phyloP scores from a whole-genome alignment of 1,140 invertebrate genomes.

The Eciton burchellii region DNA sequence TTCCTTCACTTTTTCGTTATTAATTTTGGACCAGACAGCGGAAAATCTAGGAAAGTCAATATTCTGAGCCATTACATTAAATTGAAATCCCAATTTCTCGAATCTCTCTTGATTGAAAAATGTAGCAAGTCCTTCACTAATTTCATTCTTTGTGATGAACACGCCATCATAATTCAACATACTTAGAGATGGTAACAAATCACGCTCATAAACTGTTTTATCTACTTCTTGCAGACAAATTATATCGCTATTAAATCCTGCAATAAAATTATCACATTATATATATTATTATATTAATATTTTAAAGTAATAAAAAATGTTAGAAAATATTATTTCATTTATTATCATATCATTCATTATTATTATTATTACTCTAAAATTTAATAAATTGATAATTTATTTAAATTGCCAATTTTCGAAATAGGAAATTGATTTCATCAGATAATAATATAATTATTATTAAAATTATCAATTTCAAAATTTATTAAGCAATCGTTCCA shows the following conservation, averaged over 20 bases:
- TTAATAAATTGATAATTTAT: neutral
- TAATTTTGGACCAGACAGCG: constrained; percentile 87
- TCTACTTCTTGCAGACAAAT: constrained; percentile 98
- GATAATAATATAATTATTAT: neutral
- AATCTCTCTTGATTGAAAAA: constrained; percentile 91
- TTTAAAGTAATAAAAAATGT: neutral
- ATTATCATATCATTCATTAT: too few species aligned
- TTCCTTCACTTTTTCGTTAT: constrained; percentile 87
- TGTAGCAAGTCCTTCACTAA: constrained; percentile 92
- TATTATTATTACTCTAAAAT: neutral
- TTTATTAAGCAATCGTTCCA: too few species aligned
- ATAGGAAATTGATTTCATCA: neutral
- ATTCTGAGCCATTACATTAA: constrained; percentile 86
- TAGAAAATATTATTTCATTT: too few species aligned
- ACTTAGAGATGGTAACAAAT: constrained; percentile 89
- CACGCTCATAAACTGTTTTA: constrained; percentile 90
- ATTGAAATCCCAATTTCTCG: constrained; percentile 81
- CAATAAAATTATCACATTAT: neutral
- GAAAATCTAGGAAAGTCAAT: constrained; percentile 86
- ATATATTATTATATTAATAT: neutral
- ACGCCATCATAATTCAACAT: constrained; percentile 87
- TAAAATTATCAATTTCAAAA: neutral
- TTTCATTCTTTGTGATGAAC: constrained; percentile 90
- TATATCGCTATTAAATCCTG: constrained; percentile 95
- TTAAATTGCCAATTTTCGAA: constrained; percentile 10